Conservation (phyloP, 2,113 vertebrate species). For the Salvelinus alpinus region DNA sequence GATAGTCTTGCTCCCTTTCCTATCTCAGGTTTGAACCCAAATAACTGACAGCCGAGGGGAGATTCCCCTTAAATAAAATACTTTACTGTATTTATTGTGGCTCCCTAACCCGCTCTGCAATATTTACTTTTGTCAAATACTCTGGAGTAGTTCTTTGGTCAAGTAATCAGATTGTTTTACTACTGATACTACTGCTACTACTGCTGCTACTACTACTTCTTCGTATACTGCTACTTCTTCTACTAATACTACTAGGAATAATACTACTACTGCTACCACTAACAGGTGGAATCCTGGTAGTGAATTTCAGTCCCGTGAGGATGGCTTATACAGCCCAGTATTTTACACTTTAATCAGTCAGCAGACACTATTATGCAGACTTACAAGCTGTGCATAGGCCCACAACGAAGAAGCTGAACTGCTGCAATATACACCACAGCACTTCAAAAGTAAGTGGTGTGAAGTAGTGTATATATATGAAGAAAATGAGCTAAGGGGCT, state of each 20-base stretch:
- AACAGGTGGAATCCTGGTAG: no score
- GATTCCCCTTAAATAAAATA: constrained; percentile 56
- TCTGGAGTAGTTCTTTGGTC: no score
- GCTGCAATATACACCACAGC: neutral
- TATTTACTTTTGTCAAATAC: neutral
- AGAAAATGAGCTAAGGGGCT: neutral
- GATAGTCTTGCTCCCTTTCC: constrained; percentile 38
- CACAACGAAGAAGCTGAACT: neutral
- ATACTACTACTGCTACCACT: no score
- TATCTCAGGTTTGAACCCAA: constrained; percentile 46
- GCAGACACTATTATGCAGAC: constrained; percentile 43
- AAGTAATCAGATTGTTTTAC: no score
- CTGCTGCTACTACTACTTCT: no score
- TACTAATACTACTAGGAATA: no score
- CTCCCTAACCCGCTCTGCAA: neutral
- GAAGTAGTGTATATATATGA: constrained; percentile 18
- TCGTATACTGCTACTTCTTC: no score
- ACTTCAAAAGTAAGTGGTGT: neutral
- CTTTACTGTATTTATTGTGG: constrained; percentile 46
- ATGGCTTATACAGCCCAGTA: constrained; percentile 52
- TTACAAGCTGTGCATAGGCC: constrained; percentile 27
- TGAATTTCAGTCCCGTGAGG: constrained; percentile 47
- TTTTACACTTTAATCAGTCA: neutral
- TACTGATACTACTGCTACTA: no score
- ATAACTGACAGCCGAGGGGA: constrained; percentile 50